Evolutionary conservation across 2,797 vertebrate species (phyloP), one percentile per base, ranked within the genome.

Genomic region (Anomalospiza imberbis): DNA sequence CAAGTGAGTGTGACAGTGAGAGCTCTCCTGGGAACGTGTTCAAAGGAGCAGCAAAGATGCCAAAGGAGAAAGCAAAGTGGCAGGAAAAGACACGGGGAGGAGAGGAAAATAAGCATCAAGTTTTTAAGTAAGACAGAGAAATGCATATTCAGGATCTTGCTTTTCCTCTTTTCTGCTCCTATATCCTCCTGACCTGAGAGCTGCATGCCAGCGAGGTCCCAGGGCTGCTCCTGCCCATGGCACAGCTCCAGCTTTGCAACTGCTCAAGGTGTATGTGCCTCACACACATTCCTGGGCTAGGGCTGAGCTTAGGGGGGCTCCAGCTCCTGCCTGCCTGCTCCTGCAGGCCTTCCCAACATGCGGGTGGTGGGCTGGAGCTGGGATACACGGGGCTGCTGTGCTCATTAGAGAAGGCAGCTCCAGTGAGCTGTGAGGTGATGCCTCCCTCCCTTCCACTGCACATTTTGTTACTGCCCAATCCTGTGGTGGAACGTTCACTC

Each of bases 61-160:
- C 82, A 91, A 54, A 83, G 53, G 76, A 94, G 88, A 95, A 93
- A 93, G 92, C 55, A 55, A 93, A 91, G 87, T 67, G 87, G 36
- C 80, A 94, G 80, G 77, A 93, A 90, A 78, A 94, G 67, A 38
- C 73, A 82, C 48, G 7, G 26, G 31, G 60, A 62, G 44, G 73
- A 85, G 71, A 76, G 55, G 62, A 91, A 96, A 88, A 91, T 48
- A 60, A 88, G 13, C 48, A 38, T 12, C 1, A 4, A 54, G 12
- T 5, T 3, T 73, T 91, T 70, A 70, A 77, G n/a, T 42, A 31
- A 86, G 55, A 55, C 31, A 58, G 55, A 48, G 26, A 83, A 36
- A 53, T 65, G 48, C 25, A 32, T 32, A 16, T 82, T 86, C 28
- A 63, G 80, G 63, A 34, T 73, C 71, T 78, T 73, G 36, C 51